Percentiles rank a stretch among this genome's conserved stretches.
These are phyloP conservation scores for Corynorhinus townsendii DNA, from an alignment of 2,113 vertebrate genomes.

Conservation along the genomic window DNA sequence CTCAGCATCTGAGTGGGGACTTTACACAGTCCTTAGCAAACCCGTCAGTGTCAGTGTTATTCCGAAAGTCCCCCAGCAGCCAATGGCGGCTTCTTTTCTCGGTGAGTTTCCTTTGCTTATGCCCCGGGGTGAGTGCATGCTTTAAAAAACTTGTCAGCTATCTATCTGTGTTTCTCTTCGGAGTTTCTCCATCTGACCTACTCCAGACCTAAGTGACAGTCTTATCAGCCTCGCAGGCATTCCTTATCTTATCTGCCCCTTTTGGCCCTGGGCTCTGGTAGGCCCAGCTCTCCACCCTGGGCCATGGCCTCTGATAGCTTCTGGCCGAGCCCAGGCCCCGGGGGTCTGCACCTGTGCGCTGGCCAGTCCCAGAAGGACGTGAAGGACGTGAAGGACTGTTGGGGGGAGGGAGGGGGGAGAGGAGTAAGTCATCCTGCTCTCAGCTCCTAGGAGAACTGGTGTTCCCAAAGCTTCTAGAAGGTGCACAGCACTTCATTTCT, in stretches of 20 bases:
- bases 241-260: not conserved
- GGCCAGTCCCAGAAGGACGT: no score
- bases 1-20: not conserved
- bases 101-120: not conserved
- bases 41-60: not conserved
- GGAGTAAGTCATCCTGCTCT: not conserved
- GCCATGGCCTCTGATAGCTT: not conserved
- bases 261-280: rapidly evolving
- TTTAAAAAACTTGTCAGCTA: not conserved
- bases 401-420: no score
- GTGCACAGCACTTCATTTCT: no score
- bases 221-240: not conserved
- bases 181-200: not conserved
- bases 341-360: not conserved
- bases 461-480: not conserved
- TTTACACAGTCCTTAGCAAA: not conserved
- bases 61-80: not conserved
- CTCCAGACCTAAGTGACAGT: not conserved
- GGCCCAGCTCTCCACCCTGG: no score
- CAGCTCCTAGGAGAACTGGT: no score
- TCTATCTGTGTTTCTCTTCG: not conserved
- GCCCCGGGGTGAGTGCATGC: not conserved
- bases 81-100: not conserved
- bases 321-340: not conserved
- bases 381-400: no score